phyloP scores from a whole-genome alignment of 2,113 vertebrate species.

The Psettodes erumei region DNA sequence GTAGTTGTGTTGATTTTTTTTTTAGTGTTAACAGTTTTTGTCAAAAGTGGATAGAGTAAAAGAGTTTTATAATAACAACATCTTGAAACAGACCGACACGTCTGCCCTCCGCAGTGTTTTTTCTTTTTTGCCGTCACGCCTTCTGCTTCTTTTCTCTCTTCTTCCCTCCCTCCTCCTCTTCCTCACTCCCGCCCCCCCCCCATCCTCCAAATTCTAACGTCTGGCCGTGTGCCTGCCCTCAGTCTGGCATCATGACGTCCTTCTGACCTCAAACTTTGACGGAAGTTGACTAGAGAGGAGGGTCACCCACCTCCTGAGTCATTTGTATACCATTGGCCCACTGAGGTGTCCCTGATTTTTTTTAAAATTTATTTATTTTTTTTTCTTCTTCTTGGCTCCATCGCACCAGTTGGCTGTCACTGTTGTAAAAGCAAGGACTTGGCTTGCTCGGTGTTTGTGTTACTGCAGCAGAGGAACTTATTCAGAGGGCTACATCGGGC shows the following conservation, averaged over 20 bases:
- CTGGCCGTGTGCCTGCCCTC: conserved; percentile 43
- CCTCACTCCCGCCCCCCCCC: conserved; percentile 32
- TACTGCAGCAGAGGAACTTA: conserved; percentile 5
- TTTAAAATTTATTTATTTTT: no score
- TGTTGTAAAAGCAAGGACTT: conserved; percentile 30
- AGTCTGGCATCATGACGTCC: conserved; percentile 39
- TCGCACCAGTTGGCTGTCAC: conserved; percentile 28
- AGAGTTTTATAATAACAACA: neutral
- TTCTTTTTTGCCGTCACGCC: neutral
- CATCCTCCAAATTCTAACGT: conserved; percentile 48
- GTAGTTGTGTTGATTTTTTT: neutral
- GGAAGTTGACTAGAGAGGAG: conserved; percentile 22
- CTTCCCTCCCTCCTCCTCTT: conserved; percentile 7
- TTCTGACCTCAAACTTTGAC: conserved; percentile 55
- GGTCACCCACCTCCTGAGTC: conserved; percentile 52
- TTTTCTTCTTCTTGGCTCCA: conserved; percentile 28
- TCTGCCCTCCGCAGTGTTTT: conserved; percentile 10
- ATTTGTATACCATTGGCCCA: conserved; percentile 46
- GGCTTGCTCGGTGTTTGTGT: conserved; percentile 26
- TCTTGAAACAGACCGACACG: conserved; percentile 16
- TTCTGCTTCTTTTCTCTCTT: neutral
- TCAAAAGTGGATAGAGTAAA: neutral
- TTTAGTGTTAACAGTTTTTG: neutral
- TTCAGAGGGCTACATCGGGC: conserved; percentile 1
- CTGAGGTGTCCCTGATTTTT: no score